Conservation (phyloP, 2,797 vertebrate species). For the Pachyuromys duprasi region DNA sequence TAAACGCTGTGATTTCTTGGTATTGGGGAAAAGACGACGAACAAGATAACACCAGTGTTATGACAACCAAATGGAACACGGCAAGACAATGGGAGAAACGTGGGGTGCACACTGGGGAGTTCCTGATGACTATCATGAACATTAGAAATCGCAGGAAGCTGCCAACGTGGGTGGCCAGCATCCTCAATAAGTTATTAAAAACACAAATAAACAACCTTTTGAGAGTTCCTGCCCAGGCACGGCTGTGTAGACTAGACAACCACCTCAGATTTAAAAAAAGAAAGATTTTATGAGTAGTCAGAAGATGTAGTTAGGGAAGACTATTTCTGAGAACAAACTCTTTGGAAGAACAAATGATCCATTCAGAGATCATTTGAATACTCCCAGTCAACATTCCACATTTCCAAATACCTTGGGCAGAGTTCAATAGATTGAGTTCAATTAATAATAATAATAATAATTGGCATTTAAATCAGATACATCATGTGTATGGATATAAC, state of each 20-base stretch:
- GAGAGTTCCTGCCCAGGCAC: not conserved
- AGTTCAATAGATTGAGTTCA: slow-evolving; percentile 29
- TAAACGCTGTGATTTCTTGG: slow-evolving; percentile 50
- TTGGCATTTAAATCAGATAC: slow-evolving; percentile 40
- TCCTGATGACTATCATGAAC: slow-evolving; percentile 6
- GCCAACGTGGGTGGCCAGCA: not conserved
- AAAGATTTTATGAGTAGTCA: slow-evolving; percentile 25
- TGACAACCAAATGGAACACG: slow-evolving; percentile 45
- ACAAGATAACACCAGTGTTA: slow-evolving; percentile 2
- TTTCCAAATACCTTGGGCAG: slow-evolving; percentile 51
- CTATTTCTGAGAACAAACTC: slow-evolving; percentile 11
- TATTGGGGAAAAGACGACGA: slow-evolving; percentile 47
- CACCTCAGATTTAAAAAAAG: slow-evolving; percentile 41
- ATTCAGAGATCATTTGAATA: slow-evolving; percentile 58
- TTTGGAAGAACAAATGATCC: slow-evolving; percentile 49
- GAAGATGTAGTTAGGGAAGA: slow-evolving; percentile 41
- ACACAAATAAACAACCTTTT: not conserved
- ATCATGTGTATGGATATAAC: not conserved
- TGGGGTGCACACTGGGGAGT: slow-evolving; percentile 7
- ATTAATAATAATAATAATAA: not conserved
- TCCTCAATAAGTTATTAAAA: slow-evolving; percentile 26
- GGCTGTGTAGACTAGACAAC: slow-evolving; percentile 4
- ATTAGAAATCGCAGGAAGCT: slow-evolving; percentile 38
- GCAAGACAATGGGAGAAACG: slow-evolving; percentile 31
- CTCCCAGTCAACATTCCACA: slow-evolving; percentile 34